These are phyloP conservation scores for Melanotaenia maccullochi DNA, from an alignment of 2,797 vertebrate species.

Conservation along the genomic window DNA sequence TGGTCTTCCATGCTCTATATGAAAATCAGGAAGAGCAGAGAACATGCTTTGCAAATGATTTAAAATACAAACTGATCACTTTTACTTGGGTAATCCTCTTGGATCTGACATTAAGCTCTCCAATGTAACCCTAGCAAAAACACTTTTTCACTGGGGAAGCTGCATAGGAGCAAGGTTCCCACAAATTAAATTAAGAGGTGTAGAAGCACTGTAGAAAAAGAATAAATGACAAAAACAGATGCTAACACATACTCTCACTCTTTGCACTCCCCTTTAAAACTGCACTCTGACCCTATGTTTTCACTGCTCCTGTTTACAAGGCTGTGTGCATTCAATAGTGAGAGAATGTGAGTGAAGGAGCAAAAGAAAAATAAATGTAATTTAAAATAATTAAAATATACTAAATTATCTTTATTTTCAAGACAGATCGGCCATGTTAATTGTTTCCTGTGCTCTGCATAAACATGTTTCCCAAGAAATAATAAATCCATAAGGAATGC, in stretches of 20 bases:
- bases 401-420: background rate
- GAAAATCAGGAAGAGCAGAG: conserved; percentile 55
- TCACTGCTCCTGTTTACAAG: conserved; percentile 50
- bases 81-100: conserved; percentile 73
- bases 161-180: conserved; percentile 72
- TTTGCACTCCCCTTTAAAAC: conserved; percentile 75
- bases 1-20: conserved; percentile 69
- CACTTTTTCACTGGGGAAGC: conserved; percentile 74
- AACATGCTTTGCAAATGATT: conserved; percentile 61
- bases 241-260: conserved; percentile 75
- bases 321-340: background rate
- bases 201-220: conserved; percentile 80
- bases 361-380: background rate
- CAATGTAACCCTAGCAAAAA: conserved; percentile 77
- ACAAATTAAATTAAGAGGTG: conserved; percentile 88
- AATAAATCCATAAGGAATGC: background rate
- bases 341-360: background rate
- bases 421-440: background rate
- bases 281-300: conserved; percentile 77
- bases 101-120: conserved; percentile 66
- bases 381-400: background rate
- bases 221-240: conserved; percentile 90
- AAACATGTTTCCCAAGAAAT: too few species aligned
- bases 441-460: background rate
- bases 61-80: conserved; percentile 48